These are phyloP conservation scores for Tenthredo amoena DNA, from an alignment of 2,888 invertebrate species.

Conservation along the genomic window DNA sequence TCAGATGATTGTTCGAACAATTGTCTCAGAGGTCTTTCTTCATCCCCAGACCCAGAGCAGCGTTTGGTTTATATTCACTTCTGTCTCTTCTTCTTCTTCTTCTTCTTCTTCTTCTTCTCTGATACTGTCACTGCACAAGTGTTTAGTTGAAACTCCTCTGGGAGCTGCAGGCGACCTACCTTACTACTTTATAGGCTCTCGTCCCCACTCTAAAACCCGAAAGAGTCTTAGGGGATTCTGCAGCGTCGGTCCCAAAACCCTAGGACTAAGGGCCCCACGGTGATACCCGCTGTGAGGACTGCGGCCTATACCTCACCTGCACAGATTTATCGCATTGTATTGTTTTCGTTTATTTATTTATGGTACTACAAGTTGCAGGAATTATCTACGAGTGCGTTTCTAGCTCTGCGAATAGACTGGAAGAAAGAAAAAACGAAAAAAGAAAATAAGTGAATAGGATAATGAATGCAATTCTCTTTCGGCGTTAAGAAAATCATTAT, in stretches of 20 bases:
- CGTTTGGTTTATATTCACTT: background rate
- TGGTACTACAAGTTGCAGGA: background rate
- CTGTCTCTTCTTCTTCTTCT: background rate
- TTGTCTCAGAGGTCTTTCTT: background rate
- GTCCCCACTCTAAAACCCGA: slow-evolving; percentile 5
- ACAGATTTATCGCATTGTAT: slow-evolving; percentile 25
- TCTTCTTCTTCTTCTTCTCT: background rate
- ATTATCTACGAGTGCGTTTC: background rate
- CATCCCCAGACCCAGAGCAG: background rate
- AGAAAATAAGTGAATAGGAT: background rate
- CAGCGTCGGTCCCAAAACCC: slow-evolving; percentile 18
- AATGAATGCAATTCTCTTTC: background rate
- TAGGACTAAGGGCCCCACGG: slow-evolving; percentile 20
- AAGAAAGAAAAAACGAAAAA: background rate
- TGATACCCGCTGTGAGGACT: slow-evolving; percentile 38
- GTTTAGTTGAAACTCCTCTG: slow-evolving; percentile 36
- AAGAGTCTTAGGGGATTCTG: slow-evolving; percentile 22
- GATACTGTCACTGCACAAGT: slow-evolving; percentile 20
- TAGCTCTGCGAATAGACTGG: background rate
- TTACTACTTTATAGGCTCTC: slow-evolving; percentile 31
- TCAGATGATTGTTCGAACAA: background rate
- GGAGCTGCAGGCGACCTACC: slow-evolving; percentile 38
- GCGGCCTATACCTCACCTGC: slow-evolving; percentile 22
- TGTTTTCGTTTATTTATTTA: background rate
- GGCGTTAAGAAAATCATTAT: background rate